Percentiles rank a stretch among this genome's conserved stretches.
phyloP scores from a whole-genome alignment of 2,113 vertebrate genomes.

The Atlantisia rogersi region DNA sequence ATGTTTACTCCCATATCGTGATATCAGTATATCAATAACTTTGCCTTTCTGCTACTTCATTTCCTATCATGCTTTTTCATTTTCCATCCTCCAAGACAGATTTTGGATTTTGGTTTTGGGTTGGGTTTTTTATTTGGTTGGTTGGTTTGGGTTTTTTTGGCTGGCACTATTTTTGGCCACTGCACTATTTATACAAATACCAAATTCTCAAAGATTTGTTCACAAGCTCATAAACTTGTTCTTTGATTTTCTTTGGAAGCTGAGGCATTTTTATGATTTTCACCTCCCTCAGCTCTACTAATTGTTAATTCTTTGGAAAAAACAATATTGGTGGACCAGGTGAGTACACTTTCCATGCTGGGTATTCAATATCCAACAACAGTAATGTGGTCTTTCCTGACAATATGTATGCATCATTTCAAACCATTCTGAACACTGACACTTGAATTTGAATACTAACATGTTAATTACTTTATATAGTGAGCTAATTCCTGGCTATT shows the following conservation, averaged over 20 bases:
- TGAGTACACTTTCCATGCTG: neutral
- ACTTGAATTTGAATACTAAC: neutral
- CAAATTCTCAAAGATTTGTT: neutral
- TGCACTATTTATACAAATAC: neutral
- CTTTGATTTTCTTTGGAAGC: neutral
- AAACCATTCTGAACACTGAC: neutral
- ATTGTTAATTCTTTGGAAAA: neutral
- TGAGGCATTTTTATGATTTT: neutral
- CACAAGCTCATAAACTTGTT: neutral
- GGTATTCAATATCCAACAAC: neutral
- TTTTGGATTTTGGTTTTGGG: no score
- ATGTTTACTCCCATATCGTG: neutral
- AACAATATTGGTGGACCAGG: neutral
- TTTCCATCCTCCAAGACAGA: fast-evolving
- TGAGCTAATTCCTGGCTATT: neutral
- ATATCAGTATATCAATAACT: neutral
- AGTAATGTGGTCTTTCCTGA: neutral
- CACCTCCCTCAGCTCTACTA: neutral
- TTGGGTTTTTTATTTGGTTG: no score
- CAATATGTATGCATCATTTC: neutral
- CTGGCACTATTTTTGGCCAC: neutral
- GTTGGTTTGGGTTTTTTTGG: neutral
- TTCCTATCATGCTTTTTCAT: neutral
- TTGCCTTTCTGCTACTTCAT: neutral
- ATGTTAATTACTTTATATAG: neutral